Conservation (phyloP, 2,888 invertebrate species). For the Hedychridium roseum region DNA sequence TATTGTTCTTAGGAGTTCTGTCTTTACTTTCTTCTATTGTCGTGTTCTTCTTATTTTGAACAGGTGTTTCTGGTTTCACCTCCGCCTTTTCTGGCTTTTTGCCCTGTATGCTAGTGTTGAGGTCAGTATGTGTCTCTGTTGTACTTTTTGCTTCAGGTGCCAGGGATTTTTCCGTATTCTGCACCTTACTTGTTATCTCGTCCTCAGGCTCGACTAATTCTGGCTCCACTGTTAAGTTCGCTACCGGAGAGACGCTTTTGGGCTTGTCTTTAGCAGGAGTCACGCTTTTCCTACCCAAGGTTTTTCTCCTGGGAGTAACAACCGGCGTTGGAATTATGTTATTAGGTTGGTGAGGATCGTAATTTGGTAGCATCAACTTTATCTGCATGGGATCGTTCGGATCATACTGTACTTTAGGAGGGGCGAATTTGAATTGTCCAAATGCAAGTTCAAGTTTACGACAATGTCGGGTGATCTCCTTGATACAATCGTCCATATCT, state of each 20-base stretch:
- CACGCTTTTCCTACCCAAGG: slow-evolving; percentile 26
- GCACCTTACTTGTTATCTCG: too few species aligned
- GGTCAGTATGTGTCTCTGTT: too few species aligned
- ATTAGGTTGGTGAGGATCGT: slow-evolving; percentile 46
- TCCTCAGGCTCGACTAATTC: too few species aligned
- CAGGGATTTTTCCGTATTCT: too few species aligned
- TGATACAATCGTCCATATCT: slow-evolving; percentile 57
- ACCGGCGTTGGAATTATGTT: slow-evolving; percentile 15
- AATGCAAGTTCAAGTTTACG: slow-evolving; percentile 53
- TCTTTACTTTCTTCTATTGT: too few species aligned
- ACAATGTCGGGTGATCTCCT: slow-evolving; percentile 56
- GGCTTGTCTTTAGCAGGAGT: slow-evolving; percentile 19
- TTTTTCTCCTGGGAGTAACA: slow-evolving; percentile 12
- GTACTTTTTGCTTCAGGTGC: too few species aligned
- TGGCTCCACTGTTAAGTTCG: too few species aligned
- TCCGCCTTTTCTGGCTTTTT: too few species aligned
- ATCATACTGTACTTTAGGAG: slow-evolving; percentile 53
- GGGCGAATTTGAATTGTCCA: slow-evolving; percentile 57
- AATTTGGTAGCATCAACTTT: slow-evolving; percentile 54
- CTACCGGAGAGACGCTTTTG: slow-evolving; percentile 19
- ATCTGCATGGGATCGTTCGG: slow-evolving; percentile 57
- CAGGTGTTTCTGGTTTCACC: too few species aligned
- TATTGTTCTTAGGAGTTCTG: too few species aligned
- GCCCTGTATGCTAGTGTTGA: too few species aligned
- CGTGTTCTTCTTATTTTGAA: too few species aligned